Base-by-base conservation (phyloP, 2,797 vertebrate genomes). In the Momotus momota region DNA sequence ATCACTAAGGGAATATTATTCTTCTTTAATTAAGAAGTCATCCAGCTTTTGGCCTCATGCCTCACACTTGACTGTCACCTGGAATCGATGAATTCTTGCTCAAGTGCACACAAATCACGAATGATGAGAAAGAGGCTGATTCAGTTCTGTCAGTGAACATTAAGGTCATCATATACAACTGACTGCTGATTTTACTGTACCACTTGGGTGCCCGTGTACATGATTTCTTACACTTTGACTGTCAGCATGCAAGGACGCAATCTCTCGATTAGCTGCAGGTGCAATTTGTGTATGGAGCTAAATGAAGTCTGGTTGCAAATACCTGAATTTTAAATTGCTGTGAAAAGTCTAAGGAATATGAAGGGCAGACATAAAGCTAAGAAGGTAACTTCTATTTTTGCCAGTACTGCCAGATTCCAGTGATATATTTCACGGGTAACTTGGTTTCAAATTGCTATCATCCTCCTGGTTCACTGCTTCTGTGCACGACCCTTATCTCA, bases 101-200 rank as follows among this genome's bases (percentile, higher is more conserved):
- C 81, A 80, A 94, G 71, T 72, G 81, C 90, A 70, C 82, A 94
- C 46, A 90, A 94, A 94, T 90, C 82, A 70, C 0, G 0, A 88
- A 55, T 46, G 6, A 45, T 49, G 73, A 94, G 82, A 71, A 94
- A 73, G 73, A 94, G 33, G 45, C 73, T 78, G 91, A 93, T 90
- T 90, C 86, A 73, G 77, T 88, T 91, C 85, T 79, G 91, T 65
- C 93, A 80, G 73, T 86, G 91, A 91, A 77, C 70, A 93, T 92
- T 94, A 88, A 93, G 94, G 90, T 86, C 87, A 88, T 5, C 0
- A 3, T 85, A 65, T 90, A 86, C 88, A 92, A 91, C 77, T 96
- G 94, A 91, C 79, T 94, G 91, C 72, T 93, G 74, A 41, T 73
- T 96, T 55, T 88, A 69, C 80, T 84, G 60, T 25, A 60, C 66